These are phyloP conservation scores for Phthorimaea operculella DNA, from an alignment of 1,140 invertebrate genomes.

Conservation along the genomic window DNA sequence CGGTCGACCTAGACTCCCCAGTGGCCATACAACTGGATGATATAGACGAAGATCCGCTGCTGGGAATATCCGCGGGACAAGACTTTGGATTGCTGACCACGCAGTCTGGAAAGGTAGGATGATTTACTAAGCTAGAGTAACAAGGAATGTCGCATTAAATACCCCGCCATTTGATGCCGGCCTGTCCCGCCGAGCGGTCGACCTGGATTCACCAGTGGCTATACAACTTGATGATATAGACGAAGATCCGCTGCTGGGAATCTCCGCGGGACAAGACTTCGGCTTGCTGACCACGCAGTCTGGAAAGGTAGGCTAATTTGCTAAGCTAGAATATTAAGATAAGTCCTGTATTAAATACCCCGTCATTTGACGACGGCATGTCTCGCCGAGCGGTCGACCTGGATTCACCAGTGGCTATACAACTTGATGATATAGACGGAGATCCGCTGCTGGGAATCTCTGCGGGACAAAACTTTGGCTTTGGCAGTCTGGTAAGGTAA, in stretches of 20 bases:
- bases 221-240: slow-evolving; percentile 55
- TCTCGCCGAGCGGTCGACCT: slow-evolving; percentile 37
- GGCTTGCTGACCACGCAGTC: slow-evolving; percentile 79
- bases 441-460: slow-evolving; percentile 49
- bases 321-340: no score
- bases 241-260: slow-evolving; percentile 43
- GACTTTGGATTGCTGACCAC: slow-evolving; percentile 87
- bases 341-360: no score
- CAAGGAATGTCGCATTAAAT: no score
- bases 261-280: slow-evolving; percentile 85
- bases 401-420: slow-evolving; percentile 43
- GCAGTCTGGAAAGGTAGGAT: slow-evolving; percentile 74
- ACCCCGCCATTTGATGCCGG: slow-evolving; percentile 79
- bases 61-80: slow-evolving; percentile 74
- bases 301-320: slow-evolving; percentile 70
- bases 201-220: slow-evolving; percentile 41
- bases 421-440: slow-evolving; percentile 54
- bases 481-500: slow-evolving; percentile 80
- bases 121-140: no score
- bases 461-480: slow-evolving; percentile 87
- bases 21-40: slow-evolving; percentile 52
- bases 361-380: slow-evolving; percentile 76
- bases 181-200: slow-evolving; percentile 37
- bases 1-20: slow-evolving; percentile 41
- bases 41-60: slow-evolving; percentile 47